Evolutionary conservation across 2,797 vertebrate species (phyloP), one percentile per base, ranked within the genome.

Genomic region (Acrossocheilus wenchowensis): DNA sequence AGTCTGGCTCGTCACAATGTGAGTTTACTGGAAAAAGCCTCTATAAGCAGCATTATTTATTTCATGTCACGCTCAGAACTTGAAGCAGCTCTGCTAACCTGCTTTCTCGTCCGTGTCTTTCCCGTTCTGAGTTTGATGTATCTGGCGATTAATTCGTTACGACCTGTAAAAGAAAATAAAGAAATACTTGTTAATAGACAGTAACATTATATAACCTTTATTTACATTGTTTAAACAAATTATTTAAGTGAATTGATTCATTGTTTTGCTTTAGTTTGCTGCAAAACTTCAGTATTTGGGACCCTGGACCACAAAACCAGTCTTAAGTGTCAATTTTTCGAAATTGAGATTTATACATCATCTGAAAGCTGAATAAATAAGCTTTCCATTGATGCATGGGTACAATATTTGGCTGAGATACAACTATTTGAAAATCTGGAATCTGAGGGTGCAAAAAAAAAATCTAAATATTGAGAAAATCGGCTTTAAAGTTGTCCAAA

Each of bases 51-150:
- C 57, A 5, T 64, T 11, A 75, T 84, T 77, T 77, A 21, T 75
- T 75, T 50, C 19, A 50, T 5, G 54, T 60, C 54, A 78, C 4
- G 10, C 45, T 66, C 0, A 17, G 43, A 74, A 62, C 17, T 21
- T 52, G n/a, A 83, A 26, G 62, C 86, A 90, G 87, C 23, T 71
- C 21, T 15, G 92, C 94, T 94, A 94, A 99, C 98, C 98, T 99
- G 98, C 93, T 99, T 99, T 94, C 98, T 97, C 91, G 98, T 99
- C 92, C 98, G 96, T 92, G 98, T 99, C 95, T 99, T 99, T 87
- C 98, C 98, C 68, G 98, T 99, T 92, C 98, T 94, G 89, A 99
- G 97, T 93, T 99, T 99, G 96, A 99, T 99, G 96, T 99, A 99
- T 96, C 98, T 97, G 93, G 98, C 98, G 95, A 99, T 99, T 93